A percentile compares a stretch with the other conserved stretches of the same genome.
Conservation (phyloP, 2,888 invertebrate genomes). For the Eucera pruinosa region DNA sequence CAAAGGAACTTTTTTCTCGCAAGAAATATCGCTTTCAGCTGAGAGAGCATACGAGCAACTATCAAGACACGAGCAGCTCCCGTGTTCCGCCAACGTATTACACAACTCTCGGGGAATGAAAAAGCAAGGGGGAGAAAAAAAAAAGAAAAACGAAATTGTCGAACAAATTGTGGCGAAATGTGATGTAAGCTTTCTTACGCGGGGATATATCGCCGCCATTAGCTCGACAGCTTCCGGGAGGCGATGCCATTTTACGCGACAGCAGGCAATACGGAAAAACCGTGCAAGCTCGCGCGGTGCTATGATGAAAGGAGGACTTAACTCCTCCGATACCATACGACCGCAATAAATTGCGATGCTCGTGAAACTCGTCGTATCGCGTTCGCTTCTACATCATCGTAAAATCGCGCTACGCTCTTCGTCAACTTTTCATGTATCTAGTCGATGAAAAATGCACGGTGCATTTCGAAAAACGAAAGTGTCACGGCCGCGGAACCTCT, state of each 20-base stretch:
- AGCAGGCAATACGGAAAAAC: conserved; percentile 25
- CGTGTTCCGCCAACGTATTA: no score
- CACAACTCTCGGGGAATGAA: not conserved
- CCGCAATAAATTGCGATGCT: conserved; percentile 49
- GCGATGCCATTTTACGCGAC: not conserved
- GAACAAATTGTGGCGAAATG: conserved; percentile 12
- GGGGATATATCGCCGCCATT: conserved; percentile 13
- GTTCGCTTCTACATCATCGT: conserved; percentile 11
- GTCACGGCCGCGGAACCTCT: not conserved
- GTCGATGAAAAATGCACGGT: not conserved
- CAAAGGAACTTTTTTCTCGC: not conserved
- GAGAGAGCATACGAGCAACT: not conserved
- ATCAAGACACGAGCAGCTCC: not conserved
- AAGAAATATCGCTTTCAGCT: not conserved
- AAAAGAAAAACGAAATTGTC: conserved; percentile 1
- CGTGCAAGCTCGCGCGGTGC: conserved; percentile 9
- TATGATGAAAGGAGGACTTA: conserved; percentile 47
- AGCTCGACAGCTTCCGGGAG: not conserved
- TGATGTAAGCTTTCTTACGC: conserved; percentile 3
- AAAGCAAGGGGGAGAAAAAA: not conserved
- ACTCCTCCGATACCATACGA: conserved; percentile 28
- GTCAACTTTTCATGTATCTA: not conserved
- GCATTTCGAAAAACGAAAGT: not conserved
- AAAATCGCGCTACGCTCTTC: not conserved
- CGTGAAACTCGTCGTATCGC: conserved; percentile 14